Evolutionary conservation across 2,888 invertebrate genomes (phyloP), one percentile per base, ranked within the genome.

Genomic region (Pegoplata infirma): DNA sequence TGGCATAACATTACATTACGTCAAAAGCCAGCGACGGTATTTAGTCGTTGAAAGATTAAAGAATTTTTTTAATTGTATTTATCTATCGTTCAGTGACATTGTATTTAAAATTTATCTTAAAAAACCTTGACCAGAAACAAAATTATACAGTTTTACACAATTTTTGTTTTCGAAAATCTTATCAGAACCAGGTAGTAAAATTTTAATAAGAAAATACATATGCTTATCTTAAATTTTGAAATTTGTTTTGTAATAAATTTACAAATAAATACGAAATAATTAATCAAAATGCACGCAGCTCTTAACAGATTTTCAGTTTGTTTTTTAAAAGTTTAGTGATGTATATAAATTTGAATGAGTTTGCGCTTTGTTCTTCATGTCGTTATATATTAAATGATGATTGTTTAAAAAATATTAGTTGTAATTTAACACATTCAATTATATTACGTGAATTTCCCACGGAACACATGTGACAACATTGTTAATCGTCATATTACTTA

Each of bases 381-480:
- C 6, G 25, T 25, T 25, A 25, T 25, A 25, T 6, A 25, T 25
- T 25, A 25, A 5, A 25, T 25, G 25, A 5, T 25, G 25, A 25
- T 25, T 25, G 25, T 25, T 25, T 25, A 25, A 12, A 1, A 32
- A 10, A 21, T 14, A 23, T 25, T 23, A 14, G 23, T 51, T 25
- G 5, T 59, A 51, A 59, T 40, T 25, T 23, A 47, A 36, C 17
- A 36, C 17, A 68, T 19, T 59, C 10, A 25, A 16, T 46, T 51
- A 23, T 49, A 36, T 49, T 72, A 72, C 47, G 55, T 72, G 63
- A 25, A 72, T 64, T 72, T 72, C 72, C 47, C 63, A 56, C 47
- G 49, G 56, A 36, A 4, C 36, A 47, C 55, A 64, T 49, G 64
- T 64, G 17, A 19, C 19, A 56, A 17, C 28, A 56, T 16, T 5